Conservation (phyloP, 2,888 invertebrate genomes). For the Drosophila vallismaia region DNA sequence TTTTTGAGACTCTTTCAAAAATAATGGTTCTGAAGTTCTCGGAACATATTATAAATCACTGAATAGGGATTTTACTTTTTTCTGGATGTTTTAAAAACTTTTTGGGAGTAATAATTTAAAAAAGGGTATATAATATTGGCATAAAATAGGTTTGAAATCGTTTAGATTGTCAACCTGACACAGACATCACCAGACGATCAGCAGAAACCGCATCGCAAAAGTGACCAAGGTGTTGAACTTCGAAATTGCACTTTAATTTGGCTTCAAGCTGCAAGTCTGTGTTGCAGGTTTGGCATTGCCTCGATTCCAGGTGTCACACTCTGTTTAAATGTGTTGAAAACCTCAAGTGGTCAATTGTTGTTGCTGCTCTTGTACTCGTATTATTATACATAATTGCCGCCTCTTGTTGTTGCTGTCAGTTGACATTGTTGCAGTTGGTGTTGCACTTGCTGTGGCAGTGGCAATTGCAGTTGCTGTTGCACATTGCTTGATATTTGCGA, state of each 20-base stretch:
- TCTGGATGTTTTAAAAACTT: too few relatives aligned
- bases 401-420: constrained; percentile 59
- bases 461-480: constrained; percentile 10
- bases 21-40: too few relatives aligned
- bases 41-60: too few relatives aligned
- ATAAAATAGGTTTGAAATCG: not conserved
- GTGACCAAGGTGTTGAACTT: constrained; percentile 75
- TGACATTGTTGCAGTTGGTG: constrained; percentile 61
- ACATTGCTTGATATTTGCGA: constrained; percentile 35
- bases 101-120: too few relatives aligned
- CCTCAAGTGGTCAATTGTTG: constrained; percentile 59
- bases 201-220: constrained; percentile 46
- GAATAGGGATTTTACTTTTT: too few relatives aligned
- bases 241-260: constrained; percentile 74
- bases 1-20: too few relatives aligned
- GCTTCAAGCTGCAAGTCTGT: constrained; percentile 42
- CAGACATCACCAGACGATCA: constrained; percentile 24
- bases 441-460: constrained; percentile 25
- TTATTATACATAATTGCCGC: constrained; percentile 71
- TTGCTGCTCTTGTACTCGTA: constrained; percentile 48
- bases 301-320: constrained; percentile 73
- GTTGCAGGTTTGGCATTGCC: constrained; percentile 9
- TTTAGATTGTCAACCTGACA: constrained; percentile 19
- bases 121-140: too few relatives aligned
- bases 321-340: constrained; percentile 72